These are phyloP conservation scores for Odocoileus hemionus DNA, from an alignment of 2,113 vertebrate species.

Conservation along the genomic window DNA sequence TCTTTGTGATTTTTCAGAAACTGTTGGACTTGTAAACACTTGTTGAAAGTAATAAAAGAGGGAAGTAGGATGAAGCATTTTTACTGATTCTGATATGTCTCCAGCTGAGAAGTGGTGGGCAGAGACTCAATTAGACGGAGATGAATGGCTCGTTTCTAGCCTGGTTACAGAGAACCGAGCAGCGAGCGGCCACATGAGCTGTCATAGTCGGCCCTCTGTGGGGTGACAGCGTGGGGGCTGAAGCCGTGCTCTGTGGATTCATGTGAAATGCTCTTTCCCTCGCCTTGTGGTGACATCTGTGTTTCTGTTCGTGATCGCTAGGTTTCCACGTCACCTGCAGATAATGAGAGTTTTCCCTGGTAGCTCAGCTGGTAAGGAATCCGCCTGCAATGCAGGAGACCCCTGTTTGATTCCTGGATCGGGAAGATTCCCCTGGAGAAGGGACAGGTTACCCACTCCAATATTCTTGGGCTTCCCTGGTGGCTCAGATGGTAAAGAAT, in stretches of 20 bases:
- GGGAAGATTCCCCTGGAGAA: neutral
- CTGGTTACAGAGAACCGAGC: neutral
- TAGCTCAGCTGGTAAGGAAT: neutral
- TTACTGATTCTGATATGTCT: neutral
- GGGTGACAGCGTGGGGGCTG: too few species aligned
- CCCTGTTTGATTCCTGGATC: neutral
- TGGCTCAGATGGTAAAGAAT: neutral
- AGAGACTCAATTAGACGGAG: neutral
- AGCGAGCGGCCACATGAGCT: too few species aligned
- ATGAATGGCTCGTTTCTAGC: neutral
- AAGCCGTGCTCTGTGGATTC: neutral
- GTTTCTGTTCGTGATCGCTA: neutral
- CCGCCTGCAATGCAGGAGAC: neutral
- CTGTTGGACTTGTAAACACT: neutral
- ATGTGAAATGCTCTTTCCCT: rapidly evolving
- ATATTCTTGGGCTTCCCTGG: neutral
- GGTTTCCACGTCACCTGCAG: neutral
- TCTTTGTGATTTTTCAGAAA: neutral
- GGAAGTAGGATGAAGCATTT: neutral
- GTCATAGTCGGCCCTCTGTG: neutral
- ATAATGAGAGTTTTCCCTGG: neutral
- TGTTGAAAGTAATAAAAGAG: neutral
- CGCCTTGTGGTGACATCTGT: neutral
- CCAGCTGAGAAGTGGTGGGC: neutral
- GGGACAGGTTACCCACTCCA: neutral